Base-by-base conservation (phyloP, 2,888 invertebrate species). In the Macaria notata region DNA sequence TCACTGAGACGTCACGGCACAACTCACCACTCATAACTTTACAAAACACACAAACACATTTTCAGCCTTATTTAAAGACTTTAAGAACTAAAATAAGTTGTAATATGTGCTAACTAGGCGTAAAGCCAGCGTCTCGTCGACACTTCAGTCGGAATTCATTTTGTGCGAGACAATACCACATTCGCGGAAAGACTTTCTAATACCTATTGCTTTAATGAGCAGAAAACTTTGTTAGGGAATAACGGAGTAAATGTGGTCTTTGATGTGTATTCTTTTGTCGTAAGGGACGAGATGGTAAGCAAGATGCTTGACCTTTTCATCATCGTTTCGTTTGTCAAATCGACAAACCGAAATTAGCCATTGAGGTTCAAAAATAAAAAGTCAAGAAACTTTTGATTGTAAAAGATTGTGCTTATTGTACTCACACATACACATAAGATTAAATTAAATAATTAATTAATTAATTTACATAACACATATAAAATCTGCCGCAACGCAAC, bases 101-200 rank as follows among this genome's bases (percentile, higher is more conserved):
- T 36, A 64, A 56, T 33, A 31, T 36, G 30, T 36, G 75, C 68
- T 80, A 75, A 79, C 68, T 64, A 78, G 70, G 72, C 77, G 71
- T 79, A 74, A 70, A 76, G 78, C 74, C 69, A 72, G 73, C 84
- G 85, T 85, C 83, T 65, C 68, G 75, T 81, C 78, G 83, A 81
- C 70, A 69, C 70, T 74, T 71, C 69, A 73, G 75, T 73, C 72
- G 73, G 79, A 79, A 81, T 83, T 81, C 79, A 81, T 83, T 79
- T 78, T 76, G 68, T 74, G 66, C 72, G 66, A 69, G 66, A 68
- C 70, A 72, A 80, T 67, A 57, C 64, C 56, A 64, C 53, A 68
- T 84, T 85, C 84, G 71, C 69, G 71, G 84, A 86, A 86, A 86
- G 70, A 77, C 84, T 86, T 86, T 88, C 85, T 79, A 83, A 77